Evolutionary conservation across 2,113 vertebrate species (phyloP).

Genomic region (Pedetes capensis): DNA sequence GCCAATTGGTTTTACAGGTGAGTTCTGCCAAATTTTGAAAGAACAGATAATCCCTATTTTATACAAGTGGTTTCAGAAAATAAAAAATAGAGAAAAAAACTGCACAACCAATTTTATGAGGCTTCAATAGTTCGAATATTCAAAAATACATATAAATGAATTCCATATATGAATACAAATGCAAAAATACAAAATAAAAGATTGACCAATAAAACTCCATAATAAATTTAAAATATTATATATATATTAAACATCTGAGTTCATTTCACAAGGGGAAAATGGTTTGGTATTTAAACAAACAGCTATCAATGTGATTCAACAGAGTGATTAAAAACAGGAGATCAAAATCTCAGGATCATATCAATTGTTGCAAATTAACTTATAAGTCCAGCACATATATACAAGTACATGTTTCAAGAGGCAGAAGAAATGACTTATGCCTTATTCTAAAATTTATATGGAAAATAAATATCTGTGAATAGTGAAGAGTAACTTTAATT

Average conservation of each 20-base stretch:
- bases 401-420: neutral
- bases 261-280: neutral
- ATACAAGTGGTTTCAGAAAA: neutral
- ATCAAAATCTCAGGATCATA: neutral
- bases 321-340: neutral
- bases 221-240: neutral
- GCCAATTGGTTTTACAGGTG: neutral
- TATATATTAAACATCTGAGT: neutral
- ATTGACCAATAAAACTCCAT: neutral
- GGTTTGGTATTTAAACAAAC: neutral
- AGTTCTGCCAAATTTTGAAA: neutral
- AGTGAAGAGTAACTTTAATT: neutral
- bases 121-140: neutral
- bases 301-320: neutral
- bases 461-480: neutral
- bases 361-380: neutral
- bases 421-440: neutral
- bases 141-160: neutral
- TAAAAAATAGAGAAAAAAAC: neutral
- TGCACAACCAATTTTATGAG: neutral
- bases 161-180: neutral
- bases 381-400: neutral
- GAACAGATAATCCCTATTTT: neutral
- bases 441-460: neutral
- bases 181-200: constrained; percentile 5